Evolutionary conservation across 1,140 invertebrate species (phyloP), one percentile per base, ranked within the genome.

Genomic region (Metopolophium dirhodum): DNA sequence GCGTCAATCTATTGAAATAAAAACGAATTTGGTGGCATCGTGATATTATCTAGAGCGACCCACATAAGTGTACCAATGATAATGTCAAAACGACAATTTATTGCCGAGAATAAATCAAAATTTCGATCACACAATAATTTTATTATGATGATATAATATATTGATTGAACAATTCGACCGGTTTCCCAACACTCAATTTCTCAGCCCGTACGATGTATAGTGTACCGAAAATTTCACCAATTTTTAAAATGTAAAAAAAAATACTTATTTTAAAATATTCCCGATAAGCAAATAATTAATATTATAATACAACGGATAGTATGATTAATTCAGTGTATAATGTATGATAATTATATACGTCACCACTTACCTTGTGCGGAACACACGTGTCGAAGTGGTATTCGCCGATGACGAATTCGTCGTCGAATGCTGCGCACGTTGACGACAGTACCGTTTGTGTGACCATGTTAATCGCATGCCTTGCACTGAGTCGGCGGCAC

Each of bases 401-500:
- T 35, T 61, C 20, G 54, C 26, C 37, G 37, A 7, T 9, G 49
- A 45, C 30, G 87, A 20, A 35, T 35, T 49, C n/a, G 54, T 90
- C 88, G 35, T 90, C 54, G 37, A n/a, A n/a, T 11, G 49, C 30
- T 82, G 41, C 87, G 47, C 87, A 51, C 45, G 45, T 83, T 68
- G 45, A 83, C 91, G 49, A 54, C 77, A 49, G 77, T 41, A 92
- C n/a, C 68, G 77, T 85, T 85, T 85, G 91, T 92, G 91, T 54
- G 91, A 92, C 49, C 91, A 92, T 92, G 91, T 85, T 92, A 92
- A 83, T 92, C 91, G 91, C 91, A 92, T 92, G 77, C 91, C 91
- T 82, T 37, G 91, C 77, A 92, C 91, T 92, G 91, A 92, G 91
- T 83, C 91, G 77, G 45, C 4, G 45, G 82, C 91, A 92, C 91